These are phyloP conservation scores for Platyrinchus mystaceus DNA, from an alignment of 2,797 vertebrate genomes.

Conservation along the genomic window DNA sequence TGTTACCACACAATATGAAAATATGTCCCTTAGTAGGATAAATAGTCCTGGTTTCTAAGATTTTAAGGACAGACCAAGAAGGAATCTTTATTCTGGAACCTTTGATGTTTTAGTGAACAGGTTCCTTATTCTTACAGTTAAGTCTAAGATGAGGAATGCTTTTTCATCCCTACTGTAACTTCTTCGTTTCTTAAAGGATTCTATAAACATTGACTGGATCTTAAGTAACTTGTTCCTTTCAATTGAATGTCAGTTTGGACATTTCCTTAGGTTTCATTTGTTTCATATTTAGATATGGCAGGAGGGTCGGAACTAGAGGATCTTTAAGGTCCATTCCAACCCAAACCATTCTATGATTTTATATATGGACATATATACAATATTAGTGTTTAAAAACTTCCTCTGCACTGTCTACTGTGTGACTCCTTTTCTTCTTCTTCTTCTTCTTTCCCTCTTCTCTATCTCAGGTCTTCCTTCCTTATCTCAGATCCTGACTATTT, in stretches of 20 bases:
- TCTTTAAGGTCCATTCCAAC: neutral
- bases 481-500: constrained; percentile 46
- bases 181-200: neutral
- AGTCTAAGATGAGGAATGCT: neutral
- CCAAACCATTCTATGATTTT: neutral
- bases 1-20: neutral
- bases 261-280: neutral
- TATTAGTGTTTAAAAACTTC: neutral
- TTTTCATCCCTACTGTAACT: neutral
- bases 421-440: constrained; percentile 1
- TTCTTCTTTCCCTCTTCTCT: constrained; percentile 39
- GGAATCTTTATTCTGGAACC: neutral
- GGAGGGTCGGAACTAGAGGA: neutral
- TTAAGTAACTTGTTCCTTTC: neutral
- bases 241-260: neutral
- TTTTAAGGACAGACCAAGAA: neutral
- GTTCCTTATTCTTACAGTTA: neutral
- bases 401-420: constrained; percentile 1
- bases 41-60: neutral
- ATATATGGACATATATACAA: neutral
- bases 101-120: neutral
- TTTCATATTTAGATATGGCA: neutral
- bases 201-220: neutral
- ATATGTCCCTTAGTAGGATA: neutral
- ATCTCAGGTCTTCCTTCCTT: constrained; percentile 55